phyloP scores from a whole-genome alignment of 2,888 invertebrate species.

The Rhodophaea formosa region DNA sequence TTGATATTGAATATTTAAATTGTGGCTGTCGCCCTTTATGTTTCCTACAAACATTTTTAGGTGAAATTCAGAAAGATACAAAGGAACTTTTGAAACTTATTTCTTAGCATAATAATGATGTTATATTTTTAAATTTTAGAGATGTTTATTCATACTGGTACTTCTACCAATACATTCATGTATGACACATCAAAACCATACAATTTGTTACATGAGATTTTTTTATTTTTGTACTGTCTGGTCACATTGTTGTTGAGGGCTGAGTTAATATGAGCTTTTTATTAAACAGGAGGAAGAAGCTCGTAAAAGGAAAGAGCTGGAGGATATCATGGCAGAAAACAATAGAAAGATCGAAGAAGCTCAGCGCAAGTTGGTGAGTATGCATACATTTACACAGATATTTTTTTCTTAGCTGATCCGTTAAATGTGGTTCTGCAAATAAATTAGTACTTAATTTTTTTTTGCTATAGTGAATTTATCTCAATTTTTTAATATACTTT shows the following conservation, averaged over 20 bases:
- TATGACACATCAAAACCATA: neutral
- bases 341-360: conserved; percentile 98
- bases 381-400: neutral
- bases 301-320: conserved; percentile 96
- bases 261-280: conserved; percentile 68
- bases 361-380: conserved; percentile 95
- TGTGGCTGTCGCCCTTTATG: neutral
- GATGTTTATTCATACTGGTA: neutral
- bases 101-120: too few species aligned
- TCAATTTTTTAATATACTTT: too few species aligned
- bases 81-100: too few species aligned
- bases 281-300: conserved; percentile 97
- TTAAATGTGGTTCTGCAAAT: too few species aligned
- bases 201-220: neutral
- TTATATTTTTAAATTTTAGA: too few species aligned
- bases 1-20: neutral
- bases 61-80: neutral
- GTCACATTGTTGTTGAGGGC: conserved; percentile 30
- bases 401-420: too few species aligned
- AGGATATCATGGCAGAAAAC: conserved; percentile 98
- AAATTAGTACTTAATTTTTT: too few species aligned
- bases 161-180: neutral
- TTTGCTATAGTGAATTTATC: too few species aligned
- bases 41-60: neutral
- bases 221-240: conserved; percentile 23